A percentile compares a stretch with the other conserved stretches of the same genome.
Conservation (phyloP, 1,140 invertebrate genomes). For the Protaetia brevitarsis region DNA sequence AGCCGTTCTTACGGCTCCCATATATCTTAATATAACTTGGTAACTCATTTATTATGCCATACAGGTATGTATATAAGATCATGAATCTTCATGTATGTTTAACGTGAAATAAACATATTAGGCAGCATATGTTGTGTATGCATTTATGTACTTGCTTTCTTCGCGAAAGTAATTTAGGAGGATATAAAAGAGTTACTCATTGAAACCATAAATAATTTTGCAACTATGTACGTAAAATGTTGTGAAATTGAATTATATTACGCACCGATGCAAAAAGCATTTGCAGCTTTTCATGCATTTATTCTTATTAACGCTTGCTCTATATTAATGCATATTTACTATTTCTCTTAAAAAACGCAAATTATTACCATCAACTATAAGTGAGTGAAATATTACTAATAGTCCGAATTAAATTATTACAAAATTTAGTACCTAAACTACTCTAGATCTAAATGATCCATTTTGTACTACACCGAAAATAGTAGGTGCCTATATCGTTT, state of each 20-base stretch:
- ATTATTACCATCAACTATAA: no score
- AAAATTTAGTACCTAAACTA: no score
- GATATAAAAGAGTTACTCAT: not conserved
- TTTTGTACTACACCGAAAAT: no score
- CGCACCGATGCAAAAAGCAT: not conserved
- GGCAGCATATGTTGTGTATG: not conserved
- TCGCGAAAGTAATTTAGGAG: not conserved
- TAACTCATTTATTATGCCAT: not conserved
- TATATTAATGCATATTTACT: no score
- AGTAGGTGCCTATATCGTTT: no score
- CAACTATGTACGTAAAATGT: not conserved
- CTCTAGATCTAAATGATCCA: no score
- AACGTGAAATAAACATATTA: not conserved
- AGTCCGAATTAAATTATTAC: no score
- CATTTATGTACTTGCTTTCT: not conserved
- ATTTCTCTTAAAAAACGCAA: no score
- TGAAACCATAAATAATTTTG: not conserved
- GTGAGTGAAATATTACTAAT: no score
- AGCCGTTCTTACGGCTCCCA: not conserved
- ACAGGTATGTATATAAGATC: not conserved
- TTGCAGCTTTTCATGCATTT: not conserved
- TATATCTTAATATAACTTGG: not conserved
- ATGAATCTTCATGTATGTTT: constrained; percentile 10
- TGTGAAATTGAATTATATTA: not conserved
- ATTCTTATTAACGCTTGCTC: not conserved